A percentile compares a stretch with the other conserved stretches of the same genome.
These are phyloP conservation scores for Rhamnusium bicolor DNA, from an alignment of 2,888 invertebrate species.

Conservation along the genomic window DNA sequence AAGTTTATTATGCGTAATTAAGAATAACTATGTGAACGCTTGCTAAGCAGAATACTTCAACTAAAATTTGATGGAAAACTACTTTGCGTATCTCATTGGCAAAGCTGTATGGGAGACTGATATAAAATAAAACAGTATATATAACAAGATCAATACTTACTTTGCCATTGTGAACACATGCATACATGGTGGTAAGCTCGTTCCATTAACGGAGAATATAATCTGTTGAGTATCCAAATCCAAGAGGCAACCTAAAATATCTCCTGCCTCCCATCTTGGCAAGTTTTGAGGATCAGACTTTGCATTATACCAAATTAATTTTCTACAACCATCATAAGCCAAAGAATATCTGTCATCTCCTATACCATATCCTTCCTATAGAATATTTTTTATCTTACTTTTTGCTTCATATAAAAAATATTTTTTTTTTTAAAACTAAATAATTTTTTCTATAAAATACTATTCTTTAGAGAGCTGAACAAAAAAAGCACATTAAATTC, in stretches of 20 bases:
- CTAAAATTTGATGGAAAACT: no score
- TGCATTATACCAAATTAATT: slow-evolving; percentile 92
- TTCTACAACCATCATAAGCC: slow-evolving; percentile 94
- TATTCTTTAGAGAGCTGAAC: no score
- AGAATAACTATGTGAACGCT: no score
- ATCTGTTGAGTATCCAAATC: slow-evolving; percentile 83
- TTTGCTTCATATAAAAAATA: no score
- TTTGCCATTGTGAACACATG: slow-evolving; percentile 85
- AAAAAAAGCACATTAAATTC: no score
- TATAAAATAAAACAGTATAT: slow-evolving; percentile 4
- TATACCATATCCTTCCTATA: slow-evolving; percentile 93
- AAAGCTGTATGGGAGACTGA: no score
- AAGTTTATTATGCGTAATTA: no score
- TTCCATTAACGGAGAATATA: slow-evolving; percentile 89
- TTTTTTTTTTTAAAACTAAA: no score
- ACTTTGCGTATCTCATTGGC: no score
- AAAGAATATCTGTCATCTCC: slow-evolving; percentile 93
- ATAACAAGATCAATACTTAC: slow-evolving; percentile 70
- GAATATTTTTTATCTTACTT: slow-evolving; percentile 25
- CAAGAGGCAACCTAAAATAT: slow-evolving; percentile 88
- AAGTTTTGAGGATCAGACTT: slow-evolving; percentile 76
- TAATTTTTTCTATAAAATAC: no score
- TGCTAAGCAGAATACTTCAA: no score
- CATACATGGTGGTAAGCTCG: slow-evolving; percentile 78
- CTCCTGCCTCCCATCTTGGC: slow-evolving; percentile 86